phyloP scores from a whole-genome alignment of 1,140 invertebrate genomes.

The Spodoptera frugiperda region DNA sequence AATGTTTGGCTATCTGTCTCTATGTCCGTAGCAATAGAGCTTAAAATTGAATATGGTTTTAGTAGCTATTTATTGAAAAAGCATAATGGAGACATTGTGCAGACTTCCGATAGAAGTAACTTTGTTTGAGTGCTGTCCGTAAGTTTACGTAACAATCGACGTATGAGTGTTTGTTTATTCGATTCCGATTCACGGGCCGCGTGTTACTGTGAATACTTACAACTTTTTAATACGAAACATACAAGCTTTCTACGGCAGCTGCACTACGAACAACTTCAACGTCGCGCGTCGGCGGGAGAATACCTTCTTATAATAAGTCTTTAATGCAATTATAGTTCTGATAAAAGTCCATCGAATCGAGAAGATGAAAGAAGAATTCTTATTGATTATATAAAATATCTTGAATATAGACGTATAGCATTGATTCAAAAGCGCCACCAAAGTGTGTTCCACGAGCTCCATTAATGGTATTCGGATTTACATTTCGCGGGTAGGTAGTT shows the following conservation, averaged over 20 bases:
- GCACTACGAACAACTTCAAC: no score
- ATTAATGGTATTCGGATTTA: no score
- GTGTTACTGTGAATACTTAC: constrained; percentile 34
- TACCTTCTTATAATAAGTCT: no score
- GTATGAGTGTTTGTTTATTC: constrained; percentile 45
- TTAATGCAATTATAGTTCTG: no score
- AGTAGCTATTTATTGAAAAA: constrained; percentile 39
- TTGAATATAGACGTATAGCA: no score
- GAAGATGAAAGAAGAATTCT: no score
- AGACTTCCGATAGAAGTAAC: constrained; percentile 57
- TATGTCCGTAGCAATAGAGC: neutral
- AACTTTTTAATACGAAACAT: neutral
- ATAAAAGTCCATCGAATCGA: no score
- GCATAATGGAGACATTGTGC: constrained; percentile 57
- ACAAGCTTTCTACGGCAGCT: neutral
- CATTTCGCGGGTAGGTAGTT: no score
- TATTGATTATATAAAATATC: no score
- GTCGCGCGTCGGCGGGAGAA: no score
- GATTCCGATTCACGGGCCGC: constrained; percentile 21
- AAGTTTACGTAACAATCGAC: constrained; percentile 49
- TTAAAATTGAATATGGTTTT: neutral
- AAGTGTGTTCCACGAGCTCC: no score
- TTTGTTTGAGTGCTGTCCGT: constrained; percentile 54
- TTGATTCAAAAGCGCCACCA: no score
- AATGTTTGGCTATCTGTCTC: neutral